A percentile compares a stretch with the other conserved stretches of the same genome.
Evolutionary conservation across 2,888 invertebrate species (phyloP).

Genomic region (Noctua pronuba): DNA sequence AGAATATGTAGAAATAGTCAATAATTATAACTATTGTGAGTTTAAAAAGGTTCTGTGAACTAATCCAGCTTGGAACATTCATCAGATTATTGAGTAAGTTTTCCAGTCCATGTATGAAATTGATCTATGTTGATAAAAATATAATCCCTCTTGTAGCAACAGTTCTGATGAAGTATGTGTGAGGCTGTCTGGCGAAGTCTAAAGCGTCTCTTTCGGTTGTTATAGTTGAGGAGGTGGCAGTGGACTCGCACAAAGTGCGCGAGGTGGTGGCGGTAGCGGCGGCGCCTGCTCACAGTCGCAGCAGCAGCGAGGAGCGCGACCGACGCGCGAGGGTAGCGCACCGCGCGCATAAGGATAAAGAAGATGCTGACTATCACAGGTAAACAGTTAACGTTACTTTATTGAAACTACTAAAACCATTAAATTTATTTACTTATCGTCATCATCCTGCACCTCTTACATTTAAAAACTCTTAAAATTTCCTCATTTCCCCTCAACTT

Average conservation of each 20-base stretch:
- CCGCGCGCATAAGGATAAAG: constrained; percentile 60
- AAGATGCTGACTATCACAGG: constrained; percentile 66
- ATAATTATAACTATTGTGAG: background rate
- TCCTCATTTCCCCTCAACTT: background rate
- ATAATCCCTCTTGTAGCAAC: constrained; percentile 13
- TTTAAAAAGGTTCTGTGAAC: constrained; percentile 13
- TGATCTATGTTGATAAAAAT: background rate
- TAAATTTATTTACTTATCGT: background rate
- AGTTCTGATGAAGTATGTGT: constrained; percentile 3
- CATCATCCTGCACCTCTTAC: background rate
- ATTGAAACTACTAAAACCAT: background rate
- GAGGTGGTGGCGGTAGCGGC: constrained; percentile 49
- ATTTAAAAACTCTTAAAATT: background rate
- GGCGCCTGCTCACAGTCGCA: constrained; percentile 72
- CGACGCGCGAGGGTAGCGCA: constrained; percentile 70
- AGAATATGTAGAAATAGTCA: background rate
- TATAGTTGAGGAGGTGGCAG: constrained; percentile 89
- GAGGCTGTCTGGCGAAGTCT: background rate
- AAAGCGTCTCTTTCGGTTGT: constrained; percentile 72
- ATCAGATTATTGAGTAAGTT: constrained; percentile 43
- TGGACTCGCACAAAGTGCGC: constrained; percentile 83
- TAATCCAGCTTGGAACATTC: constrained; percentile 33
- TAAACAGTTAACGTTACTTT: constrained; percentile 36
- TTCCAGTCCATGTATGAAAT: constrained; percentile 23
- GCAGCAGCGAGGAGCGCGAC: constrained; percentile 75